Conservation (phyloP, 2,888 invertebrate species). For the Nebria salina region DNA sequence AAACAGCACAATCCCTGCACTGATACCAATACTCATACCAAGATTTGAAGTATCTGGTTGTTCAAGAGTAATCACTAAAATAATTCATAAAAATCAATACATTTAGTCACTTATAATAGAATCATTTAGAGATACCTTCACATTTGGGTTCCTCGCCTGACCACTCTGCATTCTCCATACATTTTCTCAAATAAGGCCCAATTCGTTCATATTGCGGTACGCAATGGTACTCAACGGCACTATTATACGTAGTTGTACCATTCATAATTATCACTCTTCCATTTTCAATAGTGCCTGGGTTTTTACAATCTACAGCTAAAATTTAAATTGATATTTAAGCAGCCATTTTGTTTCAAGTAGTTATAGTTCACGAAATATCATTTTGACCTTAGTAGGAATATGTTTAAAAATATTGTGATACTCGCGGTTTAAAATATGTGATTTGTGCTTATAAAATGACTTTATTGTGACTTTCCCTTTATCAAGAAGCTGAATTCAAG, state of each 20-base stretch:
- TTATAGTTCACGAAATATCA: not conserved
- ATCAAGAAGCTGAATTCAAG: not conserved
- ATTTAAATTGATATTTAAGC: conserved; percentile 49
- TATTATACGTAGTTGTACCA: conserved; percentile 80
- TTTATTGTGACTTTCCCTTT: not conserved
- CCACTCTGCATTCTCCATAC: conserved; percentile 86
- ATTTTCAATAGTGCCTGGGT: conserved; percentile 82
- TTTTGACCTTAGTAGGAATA: not conserved
- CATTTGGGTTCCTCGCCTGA: conserved; percentile 88
- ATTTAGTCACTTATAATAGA: too few relatives aligned
- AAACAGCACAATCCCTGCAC: conserved; percentile 83
- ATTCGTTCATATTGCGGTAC: conserved; percentile 83
- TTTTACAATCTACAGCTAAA: conserved; percentile 85
- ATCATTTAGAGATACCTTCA: conserved; percentile 65
- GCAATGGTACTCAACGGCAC: conserved; percentile 90
- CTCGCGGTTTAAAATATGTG: not conserved
- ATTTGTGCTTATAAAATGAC: not conserved
- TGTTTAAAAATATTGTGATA: not conserved
- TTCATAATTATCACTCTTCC: conserved; percentile 88
- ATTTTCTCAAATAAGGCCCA: conserved; percentile 85
- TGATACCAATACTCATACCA: conserved; percentile 85
- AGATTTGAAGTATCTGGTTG: conserved; percentile 77
- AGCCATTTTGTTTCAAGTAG: not conserved
- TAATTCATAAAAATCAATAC: conserved; percentile 35
- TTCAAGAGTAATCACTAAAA: conserved; percentile 70